These are phyloP conservation scores for Salvelinus namaycush DNA, from an alignment of 2,113 vertebrate genomes.

Conservation along the genomic window DNA sequence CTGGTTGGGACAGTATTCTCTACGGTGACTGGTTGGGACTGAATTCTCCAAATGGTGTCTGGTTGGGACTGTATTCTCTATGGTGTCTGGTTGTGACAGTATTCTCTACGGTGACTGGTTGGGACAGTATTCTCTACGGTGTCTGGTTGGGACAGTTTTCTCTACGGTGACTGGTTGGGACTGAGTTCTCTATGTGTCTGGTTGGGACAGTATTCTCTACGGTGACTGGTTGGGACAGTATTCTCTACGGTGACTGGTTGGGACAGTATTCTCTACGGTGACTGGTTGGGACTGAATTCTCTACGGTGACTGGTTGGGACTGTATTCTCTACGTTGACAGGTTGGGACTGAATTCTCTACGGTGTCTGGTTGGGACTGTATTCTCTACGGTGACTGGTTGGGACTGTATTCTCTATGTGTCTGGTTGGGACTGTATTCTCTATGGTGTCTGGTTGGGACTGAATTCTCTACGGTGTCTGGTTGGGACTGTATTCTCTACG, in stretches of 20 bases:
- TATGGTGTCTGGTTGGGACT: background rate
- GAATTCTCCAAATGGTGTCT: background rate
- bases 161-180: no score
- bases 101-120: background rate
- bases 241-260: no score
- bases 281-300: background rate
- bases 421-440: constrained; percentile 6
- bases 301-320: background rate
- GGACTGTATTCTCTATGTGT: background rate
- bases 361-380: no score
- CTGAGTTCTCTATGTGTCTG: no score
- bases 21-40: background rate
- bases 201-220: no score
- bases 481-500: no score
- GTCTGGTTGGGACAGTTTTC: no score
- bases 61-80: constrained; percentile 8
- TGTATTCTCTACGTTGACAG: background rate
- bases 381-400: background rate
- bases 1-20: constrained; percentile 6
- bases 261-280: accelerated
- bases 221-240: no score
- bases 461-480: no score
- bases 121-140: background rate
- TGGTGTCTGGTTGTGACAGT: no score
- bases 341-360: constrained; percentile 4